Conservation (phyloP, 2,888 invertebrate species). For the Toxonevra muliebris region DNA sequence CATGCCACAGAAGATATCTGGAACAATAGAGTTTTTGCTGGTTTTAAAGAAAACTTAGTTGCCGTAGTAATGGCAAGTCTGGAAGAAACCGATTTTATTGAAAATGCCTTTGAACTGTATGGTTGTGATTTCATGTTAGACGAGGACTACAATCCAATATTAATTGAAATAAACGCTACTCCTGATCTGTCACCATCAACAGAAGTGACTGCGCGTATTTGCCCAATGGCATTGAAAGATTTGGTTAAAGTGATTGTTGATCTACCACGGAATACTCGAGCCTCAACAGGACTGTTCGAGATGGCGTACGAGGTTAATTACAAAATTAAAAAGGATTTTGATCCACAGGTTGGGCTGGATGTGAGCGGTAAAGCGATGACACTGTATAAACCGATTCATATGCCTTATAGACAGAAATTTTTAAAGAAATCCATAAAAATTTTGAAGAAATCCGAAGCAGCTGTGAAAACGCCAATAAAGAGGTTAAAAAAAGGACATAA, state of each 20-base stretch:
- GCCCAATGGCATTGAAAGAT: constrained; percentile 83
- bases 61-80: constrained; percentile 83
- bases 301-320: constrained; percentile 64
- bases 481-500: constrained; percentile 18
- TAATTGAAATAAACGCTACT: constrained; percentile 92
- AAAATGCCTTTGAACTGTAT: constrained; percentile 87
- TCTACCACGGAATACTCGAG: constrained; percentile 56
- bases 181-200: constrained; percentile 87
- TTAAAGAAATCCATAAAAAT: constrained; percentile 19
- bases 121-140: constrained; percentile 93
- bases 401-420: constrained; percentile 10
- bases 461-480: constrained; percentile 7
- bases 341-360: constrained; percentile 34
- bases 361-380: constrained; percentile 42
- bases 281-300: constrained; percentile 71
- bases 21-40: constrained; percentile 81
- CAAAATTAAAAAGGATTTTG: constrained; percentile 38
- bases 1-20: constrained; percentile 67
- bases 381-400: constrained; percentile 25
- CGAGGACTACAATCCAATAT: constrained; percentile 84
- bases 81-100: constrained; percentile 73
- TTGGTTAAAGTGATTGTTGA: constrained; percentile 81
- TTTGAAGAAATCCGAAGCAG: neutral
- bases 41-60: constrained; percentile 83
- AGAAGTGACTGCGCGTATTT: constrained; percentile 82